A percentile compares a stretch with the other conserved stretches of the same genome.
These are phyloP conservation scores for Cydia strobilella DNA, from an alignment of 1,140 invertebrate species.

Conservation along the genomic window DNA sequence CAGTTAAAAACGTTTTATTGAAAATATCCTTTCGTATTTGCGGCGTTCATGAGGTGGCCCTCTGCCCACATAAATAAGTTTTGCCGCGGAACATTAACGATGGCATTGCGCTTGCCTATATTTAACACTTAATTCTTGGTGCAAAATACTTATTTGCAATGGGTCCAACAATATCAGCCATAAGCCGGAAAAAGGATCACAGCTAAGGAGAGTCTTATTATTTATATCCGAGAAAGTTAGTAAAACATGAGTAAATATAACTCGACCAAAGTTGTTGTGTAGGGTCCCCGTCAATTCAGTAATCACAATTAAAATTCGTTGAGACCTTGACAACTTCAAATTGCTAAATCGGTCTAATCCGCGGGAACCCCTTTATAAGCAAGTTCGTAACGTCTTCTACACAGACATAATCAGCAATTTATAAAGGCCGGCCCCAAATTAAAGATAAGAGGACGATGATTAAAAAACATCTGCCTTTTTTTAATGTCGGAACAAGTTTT, in stretches of 20 bases:
- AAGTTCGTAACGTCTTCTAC: slow-evolving; percentile 1
- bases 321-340: neutral
- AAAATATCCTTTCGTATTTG: slow-evolving; percentile 28
- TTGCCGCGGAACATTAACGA: slow-evolving; percentile 8
- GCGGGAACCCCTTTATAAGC: neutral
- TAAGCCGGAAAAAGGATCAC: neutral
- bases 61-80: slow-evolving; percentile 4
- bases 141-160: neutral
- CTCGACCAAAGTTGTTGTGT: too few species aligned
- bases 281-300: neutral
- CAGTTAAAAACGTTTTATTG: slow-evolving; percentile 31
- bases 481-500: slow-evolving; percentile 49
- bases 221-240: too few species aligned
- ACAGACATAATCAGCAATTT: slow-evolving; percentile 22
- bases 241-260: too few species aligned
- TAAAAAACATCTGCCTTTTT: slow-evolving; percentile 44
- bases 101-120: neutral
- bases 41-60: slow-evolving; percentile 14
- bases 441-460: slow-evolving; percentile 25
- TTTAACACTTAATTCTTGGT: neutral
- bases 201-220: too few species aligned
- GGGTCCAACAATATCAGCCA: neutral
- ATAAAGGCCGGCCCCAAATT: slow-evolving; percentile 26
- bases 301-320: neutral
- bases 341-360: neutral